These are phyloP conservation scores for Percopsis transmontana DNA, from an alignment of 2,113 vertebrate species.

Conservation along the genomic window DNA sequence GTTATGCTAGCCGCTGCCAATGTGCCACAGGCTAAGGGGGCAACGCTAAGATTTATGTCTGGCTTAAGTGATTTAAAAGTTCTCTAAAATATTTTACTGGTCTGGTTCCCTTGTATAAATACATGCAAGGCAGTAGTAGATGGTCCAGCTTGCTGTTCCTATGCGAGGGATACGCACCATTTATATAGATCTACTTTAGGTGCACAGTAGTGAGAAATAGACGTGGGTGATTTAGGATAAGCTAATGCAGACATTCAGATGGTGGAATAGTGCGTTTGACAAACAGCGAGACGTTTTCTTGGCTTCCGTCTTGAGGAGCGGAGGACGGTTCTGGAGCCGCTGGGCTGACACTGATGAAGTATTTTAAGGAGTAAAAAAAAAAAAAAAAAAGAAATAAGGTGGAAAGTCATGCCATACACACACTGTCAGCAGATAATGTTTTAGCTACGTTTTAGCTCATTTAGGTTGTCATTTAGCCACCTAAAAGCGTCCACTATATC, in stretches of 20 bases:
- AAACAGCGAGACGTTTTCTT: constrained; percentile 38
- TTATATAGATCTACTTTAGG: constrained; percentile 49
- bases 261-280: constrained; percentile 49
- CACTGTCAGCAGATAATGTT: too few species aligned
- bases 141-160: constrained; percentile 17
- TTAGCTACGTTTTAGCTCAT: too few species aligned
- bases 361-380: constrained; percentile 53
- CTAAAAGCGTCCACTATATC: too few species aligned
- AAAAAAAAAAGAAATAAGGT: constrained; percentile 25
- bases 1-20: constrained; percentile 44
- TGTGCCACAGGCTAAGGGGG: constrained; percentile 47
- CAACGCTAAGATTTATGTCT: constrained; percentile 53
- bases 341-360: constrained; percentile 56
- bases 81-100: constrained; percentile 56
- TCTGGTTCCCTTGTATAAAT: constrained; percentile 33
- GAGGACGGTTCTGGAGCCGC: constrained; percentile 36
- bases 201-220: constrained; percentile 43
- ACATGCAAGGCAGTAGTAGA: constrained; percentile 19
- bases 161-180: constrained; percentile 20
- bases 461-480: too few species aligned
- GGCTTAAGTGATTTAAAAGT: constrained; percentile 65
- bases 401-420: constrained; percentile 46
- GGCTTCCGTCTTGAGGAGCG: constrained; percentile 25
- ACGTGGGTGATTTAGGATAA: constrained; percentile 48
- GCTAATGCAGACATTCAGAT: constrained; percentile 43